Percentiles rank a stretch among this genome's conserved stretches.
Evolutionary conservation across 1,140 invertebrate genomes (phyloP).

Genomic region (Brachionus koreanus): DNA sequence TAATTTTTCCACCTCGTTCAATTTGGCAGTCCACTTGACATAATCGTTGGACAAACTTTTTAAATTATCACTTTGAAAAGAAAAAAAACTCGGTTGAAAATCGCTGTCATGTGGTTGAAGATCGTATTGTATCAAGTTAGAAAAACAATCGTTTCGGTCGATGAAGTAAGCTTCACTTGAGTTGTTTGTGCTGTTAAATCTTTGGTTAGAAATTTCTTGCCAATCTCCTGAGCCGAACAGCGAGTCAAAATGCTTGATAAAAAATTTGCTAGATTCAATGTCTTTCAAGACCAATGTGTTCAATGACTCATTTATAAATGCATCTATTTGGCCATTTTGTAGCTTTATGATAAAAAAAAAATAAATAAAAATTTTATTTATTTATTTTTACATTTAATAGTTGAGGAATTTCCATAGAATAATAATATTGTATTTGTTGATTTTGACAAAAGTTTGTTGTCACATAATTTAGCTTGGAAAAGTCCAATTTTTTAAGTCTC

Average conservation of each 20-base stretch:
- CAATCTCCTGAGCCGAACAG: not conserved
- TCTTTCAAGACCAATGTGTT: conserved; percentile 30
- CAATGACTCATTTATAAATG: conserved; percentile 5
- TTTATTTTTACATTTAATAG: conserved; percentile 9
- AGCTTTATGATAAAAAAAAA: not conserved
- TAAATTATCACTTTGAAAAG: conserved; percentile 18
- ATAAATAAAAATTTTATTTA: not conserved
- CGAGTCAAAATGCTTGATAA: conserved; percentile 22
- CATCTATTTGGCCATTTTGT: conserved; percentile 20
- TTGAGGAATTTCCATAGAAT: conserved; percentile 40
- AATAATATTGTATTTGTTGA: conserved; percentile 42
- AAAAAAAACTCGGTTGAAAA: conserved; percentile 32
- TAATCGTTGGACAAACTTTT: conserved; percentile 26
- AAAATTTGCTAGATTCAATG: conserved; percentile 33
- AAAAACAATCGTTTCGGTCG: not conserved
- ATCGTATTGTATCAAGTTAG: conserved; percentile 37
- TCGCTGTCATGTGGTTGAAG: conserved; percentile 19
- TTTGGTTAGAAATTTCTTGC: not conserved
- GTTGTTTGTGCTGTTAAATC: not conserved
- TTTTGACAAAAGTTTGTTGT: conserved; percentile 35
- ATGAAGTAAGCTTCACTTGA: conserved; percentile 41
- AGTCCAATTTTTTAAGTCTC: conserved; percentile 21
- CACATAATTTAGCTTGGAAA: conserved; percentile 36
- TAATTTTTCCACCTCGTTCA: conserved; percentile 28
- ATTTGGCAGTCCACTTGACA: conserved; percentile 16